These are phyloP conservation scores for Procambarus clarkii DNA, from an alignment of 1,140 invertebrate genomes.

Conservation along the genomic window DNA sequence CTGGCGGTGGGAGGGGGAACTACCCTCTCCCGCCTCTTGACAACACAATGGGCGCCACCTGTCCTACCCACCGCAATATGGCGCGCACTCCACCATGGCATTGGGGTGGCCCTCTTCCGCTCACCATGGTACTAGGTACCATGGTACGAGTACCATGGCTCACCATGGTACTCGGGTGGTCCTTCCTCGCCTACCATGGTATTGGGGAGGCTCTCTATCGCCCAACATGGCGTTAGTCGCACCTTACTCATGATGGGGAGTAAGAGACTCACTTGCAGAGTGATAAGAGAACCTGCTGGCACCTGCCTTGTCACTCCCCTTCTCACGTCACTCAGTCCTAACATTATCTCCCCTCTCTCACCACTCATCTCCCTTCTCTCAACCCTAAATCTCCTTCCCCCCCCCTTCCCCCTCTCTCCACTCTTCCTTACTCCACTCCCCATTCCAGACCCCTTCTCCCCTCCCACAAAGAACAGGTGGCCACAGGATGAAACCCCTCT, in stretches of 20 bases:
- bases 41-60: constrained; percentile 16
- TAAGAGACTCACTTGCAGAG: too few species aligned
- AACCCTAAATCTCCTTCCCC: too few species aligned
- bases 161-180: background rate
- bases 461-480: too few species aligned
- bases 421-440: too few species aligned
- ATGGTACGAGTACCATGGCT: background rate
- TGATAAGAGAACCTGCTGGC: too few species aligned
- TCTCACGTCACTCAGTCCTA: background rate
- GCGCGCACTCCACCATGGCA: background rate
- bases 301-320: too few species aligned
- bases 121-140: background rate
- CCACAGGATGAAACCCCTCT: too few species aligned
- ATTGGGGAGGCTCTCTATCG: background rate
- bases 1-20: background rate
- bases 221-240: background rate
- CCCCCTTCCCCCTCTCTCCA: too few species aligned
- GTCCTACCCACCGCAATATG: constrained; percentile 29
- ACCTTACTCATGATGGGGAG: background rate
- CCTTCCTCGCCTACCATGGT: background rate
- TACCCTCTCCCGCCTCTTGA: constrained; percentile 27
- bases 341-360: background rate
- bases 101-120: background rate
- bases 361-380: too few species aligned
- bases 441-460: too few species aligned